These are phyloP conservation scores for Thumatha senex DNA, from an alignment of 2,888 invertebrate species.

Conservation along the genomic window DNA sequence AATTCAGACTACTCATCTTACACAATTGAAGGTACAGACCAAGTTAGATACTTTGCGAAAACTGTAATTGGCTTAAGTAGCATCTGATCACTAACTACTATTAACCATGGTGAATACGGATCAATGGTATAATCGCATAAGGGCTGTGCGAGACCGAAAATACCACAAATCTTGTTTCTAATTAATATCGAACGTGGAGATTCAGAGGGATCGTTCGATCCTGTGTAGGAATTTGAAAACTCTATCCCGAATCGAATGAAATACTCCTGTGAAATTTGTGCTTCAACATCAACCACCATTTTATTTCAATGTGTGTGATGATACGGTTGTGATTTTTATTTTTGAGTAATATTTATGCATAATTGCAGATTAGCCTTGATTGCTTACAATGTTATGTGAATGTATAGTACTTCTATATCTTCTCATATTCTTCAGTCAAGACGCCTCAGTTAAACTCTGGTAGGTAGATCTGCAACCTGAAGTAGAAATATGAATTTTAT, in stretches of 20 bases:
- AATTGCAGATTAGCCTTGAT: no score
- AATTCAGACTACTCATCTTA: no score
- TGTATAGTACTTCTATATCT: no score
- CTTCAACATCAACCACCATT: not conserved
- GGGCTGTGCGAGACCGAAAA: constrained; percentile 2
- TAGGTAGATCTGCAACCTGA: no score
- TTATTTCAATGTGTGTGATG: no score
- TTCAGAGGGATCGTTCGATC: not conserved
- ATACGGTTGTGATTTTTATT: no score
- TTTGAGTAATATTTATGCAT: no score
- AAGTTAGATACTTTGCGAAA: constrained; percentile 15
- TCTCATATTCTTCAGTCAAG: no score
- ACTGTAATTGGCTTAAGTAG: constrained; percentile 13
- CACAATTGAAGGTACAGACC: not conserved
- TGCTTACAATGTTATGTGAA: no score
- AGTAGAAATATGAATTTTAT: no score
- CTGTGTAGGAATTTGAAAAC: not conserved
- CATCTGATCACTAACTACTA: not conserved
- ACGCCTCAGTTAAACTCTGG: no score
- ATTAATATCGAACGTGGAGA: not conserved
- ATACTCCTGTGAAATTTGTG: not conserved
- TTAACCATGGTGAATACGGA: constrained; percentile 4
- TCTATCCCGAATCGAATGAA: not conserved
- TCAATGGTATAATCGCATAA: constrained; percentile 9
- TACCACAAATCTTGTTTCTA: not conserved